Base-by-base conservation (phyloP, 2,797 vertebrate genomes). In the Enteromius paludinosus region DNA sequence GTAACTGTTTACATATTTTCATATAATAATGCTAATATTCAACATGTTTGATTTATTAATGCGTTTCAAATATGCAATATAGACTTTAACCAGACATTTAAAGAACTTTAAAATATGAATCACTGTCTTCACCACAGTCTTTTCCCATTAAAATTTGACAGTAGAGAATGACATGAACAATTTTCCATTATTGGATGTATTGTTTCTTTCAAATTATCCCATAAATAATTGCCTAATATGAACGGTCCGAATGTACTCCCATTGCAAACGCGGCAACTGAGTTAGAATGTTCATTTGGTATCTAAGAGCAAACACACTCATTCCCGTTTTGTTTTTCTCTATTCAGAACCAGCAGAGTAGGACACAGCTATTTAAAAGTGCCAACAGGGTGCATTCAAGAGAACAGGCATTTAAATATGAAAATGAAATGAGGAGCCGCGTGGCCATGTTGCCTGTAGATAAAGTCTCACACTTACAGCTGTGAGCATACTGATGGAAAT, bases 401-500 rank as follows among this genome's bases (percentile, higher is more conserved):
- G 72, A 75, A 83, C 78, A 68, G 66, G 68, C 28, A 52, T 79
- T 86, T 83, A 85, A 88, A 90, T 86, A 89, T 85, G 83, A 65
- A 87, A 86, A 83, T 87, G 49, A 86, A 89, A 87, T 75, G 70
- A 56, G 65, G 52, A 81, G 66, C 77, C 47, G 15, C 38, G 30
- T 43, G 62, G 64, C 45, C 52, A 25, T 30, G 28, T 85, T 75
- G 5, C 38, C 41, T 30, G 70, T 85, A 89, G 83, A 87, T 82
- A 85, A 86, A 82, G 76, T 83, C 30, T 71, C 69, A 47, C 69
- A 59, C 43, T 72, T 68, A 82, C 43, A 66, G 62, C 66, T 25
- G 2, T 83, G 71, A 80, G 82, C 79, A 82, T 47, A 88, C 74
- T 86, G 80, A 84, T 89, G 90, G 85, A 88, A 92, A 91, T 41